These are phyloP conservation scores for Pavo muticus DNA, from an alignment of 2,113 vertebrate genomes.

Conservation along the genomic window DNA sequence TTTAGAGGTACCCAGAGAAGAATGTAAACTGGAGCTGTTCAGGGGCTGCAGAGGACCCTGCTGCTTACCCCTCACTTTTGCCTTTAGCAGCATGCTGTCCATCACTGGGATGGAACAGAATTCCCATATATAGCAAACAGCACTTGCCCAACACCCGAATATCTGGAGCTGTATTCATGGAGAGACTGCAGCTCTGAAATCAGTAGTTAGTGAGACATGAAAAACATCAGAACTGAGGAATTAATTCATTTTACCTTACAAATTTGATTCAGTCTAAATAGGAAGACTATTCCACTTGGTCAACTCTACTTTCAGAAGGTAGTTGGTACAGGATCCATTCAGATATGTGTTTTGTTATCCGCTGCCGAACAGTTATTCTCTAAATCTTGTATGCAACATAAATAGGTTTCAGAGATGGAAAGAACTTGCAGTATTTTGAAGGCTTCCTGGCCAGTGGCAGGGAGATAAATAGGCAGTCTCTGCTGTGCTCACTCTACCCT, in stretches of 20 bases:
- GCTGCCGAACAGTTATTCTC: neutral
- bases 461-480: neutral
- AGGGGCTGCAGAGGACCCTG: neutral
- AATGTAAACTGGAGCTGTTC: neutral
- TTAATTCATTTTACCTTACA: neutral
- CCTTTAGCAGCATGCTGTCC: neutral
- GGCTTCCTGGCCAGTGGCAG: neutral
- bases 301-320: neutral
- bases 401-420: neutral
- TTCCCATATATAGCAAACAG: neutral
- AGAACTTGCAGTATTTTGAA: neutral
- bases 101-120: neutral
- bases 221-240: neutral
- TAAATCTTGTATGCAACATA: neutral
- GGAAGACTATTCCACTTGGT: neutral
- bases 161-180: neutral
- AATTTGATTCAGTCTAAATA: neutral
- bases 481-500: neutral
- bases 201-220: neutral
- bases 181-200: neutral
- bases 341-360: neutral
- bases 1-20: neutral
- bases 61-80: neutral
- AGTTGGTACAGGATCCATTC: neutral
- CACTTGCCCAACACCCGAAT: accelerated